Percentiles rank a stretch among this genome's conserved stretches.
Evolutionary conservation across 2,888 invertebrate species (phyloP).

Genomic region (Melanophora roralis): DNA sequence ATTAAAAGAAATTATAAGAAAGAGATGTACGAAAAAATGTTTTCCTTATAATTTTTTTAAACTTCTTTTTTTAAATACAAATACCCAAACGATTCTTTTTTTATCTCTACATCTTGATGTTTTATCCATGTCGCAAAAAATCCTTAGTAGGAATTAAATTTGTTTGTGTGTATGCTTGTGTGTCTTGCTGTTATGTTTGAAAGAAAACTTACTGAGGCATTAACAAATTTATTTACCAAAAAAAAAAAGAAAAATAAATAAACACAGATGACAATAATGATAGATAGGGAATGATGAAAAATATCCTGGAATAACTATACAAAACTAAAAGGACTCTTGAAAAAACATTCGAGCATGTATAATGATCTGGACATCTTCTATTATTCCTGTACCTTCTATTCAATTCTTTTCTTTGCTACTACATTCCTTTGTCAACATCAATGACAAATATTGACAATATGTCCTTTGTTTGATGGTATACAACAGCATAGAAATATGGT

Average conservation of each 20-base stretch:
- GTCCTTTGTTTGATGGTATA: constrained; percentile 17
- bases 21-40: not conserved
- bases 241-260: not conserved
- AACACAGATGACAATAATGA: not conserved
- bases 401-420: constrained; percentile 13
- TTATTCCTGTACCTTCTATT: not conserved
- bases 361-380: constrained; percentile 53
- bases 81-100: constrained; percentile 38
- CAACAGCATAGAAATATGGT: not conserved
- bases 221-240: constrained; percentile 35
- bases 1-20: not conserved
- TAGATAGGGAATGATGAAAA: not conserved
- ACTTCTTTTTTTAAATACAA: constrained; percentile 3
- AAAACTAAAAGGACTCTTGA: constrained; percentile 40
- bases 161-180: not conserved
- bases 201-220: constrained; percentile 46
- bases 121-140: not conserved
- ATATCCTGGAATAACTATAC: constrained; percentile 10
- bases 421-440: constrained; percentile 32
- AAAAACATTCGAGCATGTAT: constrained; percentile 46
- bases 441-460: constrained; percentile 52
- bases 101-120: not conserved
- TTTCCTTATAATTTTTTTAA: constrained; percentile 22
- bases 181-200: constrained; percentile 1
- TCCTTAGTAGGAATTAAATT: constrained; percentile 17